phyloP scores from a whole-genome alignment of 2,797 vertebrate species.

The Sebastes hopkinsi region DNA sequence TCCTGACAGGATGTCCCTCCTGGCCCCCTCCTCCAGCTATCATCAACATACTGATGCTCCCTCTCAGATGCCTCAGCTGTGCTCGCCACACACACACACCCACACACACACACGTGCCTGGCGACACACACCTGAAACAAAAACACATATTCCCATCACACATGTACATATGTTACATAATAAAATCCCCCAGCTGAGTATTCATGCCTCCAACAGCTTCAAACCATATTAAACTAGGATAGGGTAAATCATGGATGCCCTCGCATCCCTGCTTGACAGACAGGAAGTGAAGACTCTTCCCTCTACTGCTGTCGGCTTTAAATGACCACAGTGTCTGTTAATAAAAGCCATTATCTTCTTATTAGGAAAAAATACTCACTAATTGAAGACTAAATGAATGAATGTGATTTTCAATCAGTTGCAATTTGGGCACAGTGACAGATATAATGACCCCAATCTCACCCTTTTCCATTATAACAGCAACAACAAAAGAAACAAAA shows the following conservation, averaged over 20 bases:
- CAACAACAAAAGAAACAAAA: not conserved
- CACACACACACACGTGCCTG: not conserved
- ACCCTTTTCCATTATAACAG: not conserved
- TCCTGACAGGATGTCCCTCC: slow-evolving; percentile 38
- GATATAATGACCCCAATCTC: slow-evolving; percentile 15
- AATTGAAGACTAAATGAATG: slow-evolving; percentile 24
- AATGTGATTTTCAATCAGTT: slow-evolving; percentile 1
- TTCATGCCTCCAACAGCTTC: slow-evolving; percentile 2
- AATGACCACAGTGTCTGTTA: slow-evolving; percentile 7
- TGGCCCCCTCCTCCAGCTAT: slow-evolving; percentile 21
- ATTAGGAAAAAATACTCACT: slow-evolving; percentile 11
- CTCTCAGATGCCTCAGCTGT: slow-evolving; percentile 20
- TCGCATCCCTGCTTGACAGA: slow-evolving; percentile 18
- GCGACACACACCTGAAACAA: not conserved
- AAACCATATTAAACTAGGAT: slow-evolving; percentile 4
- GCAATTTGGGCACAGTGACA: not conserved
- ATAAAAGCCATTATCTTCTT: slow-evolving; percentile 20
- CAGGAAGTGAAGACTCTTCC: not conserved
- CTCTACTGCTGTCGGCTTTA: slow-evolving; percentile 10
- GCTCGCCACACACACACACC: not conserved
- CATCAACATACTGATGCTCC: slow-evolving; percentile 5
- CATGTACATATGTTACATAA: not conserved
- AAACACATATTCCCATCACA: not conserved
- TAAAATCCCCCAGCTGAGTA: not conserved
- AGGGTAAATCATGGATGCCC: slow-evolving; percentile 23